phyloP scores from a whole-genome alignment of 2,797 vertebrate genomes.

The Acropternis orthonyx region DNA sequence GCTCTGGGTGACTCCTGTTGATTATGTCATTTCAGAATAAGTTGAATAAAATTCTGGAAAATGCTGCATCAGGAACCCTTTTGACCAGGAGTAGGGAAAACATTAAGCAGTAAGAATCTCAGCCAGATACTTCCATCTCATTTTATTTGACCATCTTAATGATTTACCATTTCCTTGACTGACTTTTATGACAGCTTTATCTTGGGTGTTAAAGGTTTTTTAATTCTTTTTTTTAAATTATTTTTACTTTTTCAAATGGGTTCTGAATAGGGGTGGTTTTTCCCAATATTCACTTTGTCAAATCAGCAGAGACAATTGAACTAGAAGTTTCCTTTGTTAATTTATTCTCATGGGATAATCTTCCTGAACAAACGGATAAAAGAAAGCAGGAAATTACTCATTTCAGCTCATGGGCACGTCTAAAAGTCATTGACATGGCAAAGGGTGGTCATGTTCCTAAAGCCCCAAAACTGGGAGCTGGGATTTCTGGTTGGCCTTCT shows the following conservation, averaged over 20 bases:
- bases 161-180: conserved; percentile 37
- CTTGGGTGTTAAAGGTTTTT: not conserved
- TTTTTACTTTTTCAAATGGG: not conserved
- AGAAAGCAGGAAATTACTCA: not conserved
- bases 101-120: not conserved
- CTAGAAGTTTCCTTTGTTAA: not conserved
- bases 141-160: conserved; percentile 42
- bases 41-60: not conserved
- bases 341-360: not conserved
- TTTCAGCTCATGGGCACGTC: not conserved
- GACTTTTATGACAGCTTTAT: not conserved
- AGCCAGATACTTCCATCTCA: not conserved
- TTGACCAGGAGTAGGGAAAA: not conserved
- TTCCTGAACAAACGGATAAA: not conserved
- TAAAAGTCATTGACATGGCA: not conserved
- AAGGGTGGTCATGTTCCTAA: not conserved
- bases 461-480: not conserved
- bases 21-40: not conserved
- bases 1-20: not conserved
- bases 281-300: not conserved
- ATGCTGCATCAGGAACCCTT: not conserved
- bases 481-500: not conserved
- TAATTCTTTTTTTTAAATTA: not conserved
- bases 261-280: not conserved
- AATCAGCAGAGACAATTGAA: not conserved